These are phyloP conservation scores for Sebastes nivosus DNA, from an alignment of 2,797 vertebrate genomes.

Conservation along the genomic window DNA sequence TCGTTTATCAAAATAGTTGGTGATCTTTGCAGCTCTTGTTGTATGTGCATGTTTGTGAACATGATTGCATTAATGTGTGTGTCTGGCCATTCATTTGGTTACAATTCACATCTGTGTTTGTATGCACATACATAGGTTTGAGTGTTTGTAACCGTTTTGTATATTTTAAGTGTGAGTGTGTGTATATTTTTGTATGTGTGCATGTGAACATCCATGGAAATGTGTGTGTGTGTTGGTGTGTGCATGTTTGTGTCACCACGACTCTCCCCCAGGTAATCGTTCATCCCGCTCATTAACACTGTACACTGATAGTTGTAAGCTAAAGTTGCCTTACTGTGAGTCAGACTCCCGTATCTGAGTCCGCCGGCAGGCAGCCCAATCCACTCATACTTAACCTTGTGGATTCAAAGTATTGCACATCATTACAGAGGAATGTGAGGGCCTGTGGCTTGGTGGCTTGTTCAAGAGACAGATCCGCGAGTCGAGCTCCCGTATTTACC, in stretches of 20 bases:
- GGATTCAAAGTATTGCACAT: slow-evolving; percentile 66
- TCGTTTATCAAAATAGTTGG: no score
- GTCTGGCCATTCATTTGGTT: background rate
- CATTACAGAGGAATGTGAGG: slow-evolving; percentile 63
- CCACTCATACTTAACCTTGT: slow-evolving; percentile 57
- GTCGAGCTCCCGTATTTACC: slow-evolving; percentile 40
- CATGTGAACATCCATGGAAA: background rate
- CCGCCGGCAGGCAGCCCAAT: slow-evolving; percentile 46
- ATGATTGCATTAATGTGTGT: background rate
- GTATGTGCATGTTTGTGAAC: background rate
- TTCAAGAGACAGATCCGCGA: slow-evolving; percentile 36
- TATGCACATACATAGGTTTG: background rate
- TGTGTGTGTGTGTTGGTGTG: background rate
- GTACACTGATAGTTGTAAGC: slow-evolving; percentile 21
- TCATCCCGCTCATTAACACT: slow-evolving; percentile 43
- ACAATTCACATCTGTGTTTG: slow-evolving; percentile 20
- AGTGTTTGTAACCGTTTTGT: slow-evolving; percentile 1
- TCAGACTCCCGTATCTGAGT: slow-evolving; percentile 40
- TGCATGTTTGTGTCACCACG: background rate
- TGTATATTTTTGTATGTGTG: background rate
- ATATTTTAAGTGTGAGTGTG: slow-evolving; percentile 1
- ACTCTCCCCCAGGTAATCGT: slow-evolving; percentile 22
- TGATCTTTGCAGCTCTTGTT: background rate
- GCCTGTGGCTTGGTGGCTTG: slow-evolving; percentile 44
- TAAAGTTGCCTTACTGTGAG: slow-evolving; percentile 46